Percentiles rank a stretch among this genome's conserved stretches.
Conservation (phyloP, 1,140 invertebrate species). For the Pomacea maculata region DNA sequence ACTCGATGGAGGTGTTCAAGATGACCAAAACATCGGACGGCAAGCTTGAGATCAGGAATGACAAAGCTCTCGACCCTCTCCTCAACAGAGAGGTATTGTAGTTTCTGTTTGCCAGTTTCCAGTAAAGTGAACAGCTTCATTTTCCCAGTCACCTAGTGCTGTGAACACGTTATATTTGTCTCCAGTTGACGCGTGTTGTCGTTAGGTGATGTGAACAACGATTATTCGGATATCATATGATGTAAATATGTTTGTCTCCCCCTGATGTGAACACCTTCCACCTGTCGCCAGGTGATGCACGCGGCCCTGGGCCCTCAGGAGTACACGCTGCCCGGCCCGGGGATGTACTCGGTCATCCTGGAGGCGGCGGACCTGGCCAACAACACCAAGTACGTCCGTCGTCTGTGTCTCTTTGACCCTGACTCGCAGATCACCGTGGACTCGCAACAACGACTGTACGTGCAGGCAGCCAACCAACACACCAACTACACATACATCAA, state of each 20-base stretch:
- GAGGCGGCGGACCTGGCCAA: conserved; percentile 39
- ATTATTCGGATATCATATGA: too few relatives aligned
- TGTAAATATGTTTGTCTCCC: too few relatives aligned
- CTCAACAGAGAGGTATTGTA: conserved; percentile 21
- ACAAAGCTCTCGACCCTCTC: conserved; percentile 23
- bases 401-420: conserved; percentile 37
- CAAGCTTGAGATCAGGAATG: conserved; percentile 15
- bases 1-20: conserved; percentile 43
- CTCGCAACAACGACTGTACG: not conserved
- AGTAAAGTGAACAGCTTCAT: too few relatives aligned
- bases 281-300: conserved; percentile 1
- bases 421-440: conserved; percentile 28
- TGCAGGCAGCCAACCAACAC: conserved; percentile 14
- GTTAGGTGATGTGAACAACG: too few relatives aligned
- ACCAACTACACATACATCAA: conserved; percentile 27
- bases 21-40: conserved; percentile 22
- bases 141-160: too few relatives aligned
- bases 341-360: conserved; percentile 40
- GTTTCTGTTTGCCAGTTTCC: too few relatives aligned
- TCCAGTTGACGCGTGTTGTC: too few relatives aligned
- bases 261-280: too few relatives aligned
- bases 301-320: not conserved
- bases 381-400: conserved; percentile 39
- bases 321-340: conserved; percentile 27
- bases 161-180: too few relatives aligned